phyloP scores from a whole-genome alignment of 2,888 invertebrate genomes.

The Eledone cirrhosa region DNA sequence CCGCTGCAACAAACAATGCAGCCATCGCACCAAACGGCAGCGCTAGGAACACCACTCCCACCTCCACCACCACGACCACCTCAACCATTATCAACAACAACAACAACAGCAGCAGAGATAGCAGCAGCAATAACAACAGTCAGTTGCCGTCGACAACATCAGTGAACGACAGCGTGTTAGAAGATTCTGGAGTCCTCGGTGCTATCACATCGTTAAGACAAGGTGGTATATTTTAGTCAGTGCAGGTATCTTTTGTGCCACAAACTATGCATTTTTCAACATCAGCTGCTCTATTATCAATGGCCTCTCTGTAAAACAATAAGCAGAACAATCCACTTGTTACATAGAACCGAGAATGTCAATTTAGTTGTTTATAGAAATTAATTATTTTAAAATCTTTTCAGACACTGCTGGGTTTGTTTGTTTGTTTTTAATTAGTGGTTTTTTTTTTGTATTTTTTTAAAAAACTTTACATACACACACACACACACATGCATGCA shows the following conservation, averaged over 20 bases:
- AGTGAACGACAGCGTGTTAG: conserved; percentile 31
- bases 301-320: too few relatives aligned
- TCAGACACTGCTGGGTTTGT: too few relatives aligned
- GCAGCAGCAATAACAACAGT: conserved; percentile 19
- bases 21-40: neutral
- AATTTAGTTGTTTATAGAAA: too few relatives aligned
- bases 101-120: conserved; percentile 27
- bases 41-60: conserved; percentile 10
- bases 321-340: too few relatives aligned
- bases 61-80: neutral
- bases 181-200: conserved; percentile 49
- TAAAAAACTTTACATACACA: too few relatives aligned
- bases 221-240: conserved; percentile 47
- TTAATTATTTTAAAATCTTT: too few relatives aligned
- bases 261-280: neutral
- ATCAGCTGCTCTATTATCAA: too few relatives aligned
- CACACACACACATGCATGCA: too few relatives aligned
- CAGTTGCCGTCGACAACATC: conserved; percentile 10
- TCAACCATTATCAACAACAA: conserved; percentile 3
- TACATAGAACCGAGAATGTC: too few relatives aligned
- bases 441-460: too few relatives aligned
- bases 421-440: too few relatives aligned
- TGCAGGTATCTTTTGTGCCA: neutral
- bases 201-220: conserved; percentile 50
- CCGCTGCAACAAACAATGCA: neutral